Evolutionary conservation across 2,113 vertebrate genomes (phyloP).

Genomic region (Dipodomys ordii): DNA sequence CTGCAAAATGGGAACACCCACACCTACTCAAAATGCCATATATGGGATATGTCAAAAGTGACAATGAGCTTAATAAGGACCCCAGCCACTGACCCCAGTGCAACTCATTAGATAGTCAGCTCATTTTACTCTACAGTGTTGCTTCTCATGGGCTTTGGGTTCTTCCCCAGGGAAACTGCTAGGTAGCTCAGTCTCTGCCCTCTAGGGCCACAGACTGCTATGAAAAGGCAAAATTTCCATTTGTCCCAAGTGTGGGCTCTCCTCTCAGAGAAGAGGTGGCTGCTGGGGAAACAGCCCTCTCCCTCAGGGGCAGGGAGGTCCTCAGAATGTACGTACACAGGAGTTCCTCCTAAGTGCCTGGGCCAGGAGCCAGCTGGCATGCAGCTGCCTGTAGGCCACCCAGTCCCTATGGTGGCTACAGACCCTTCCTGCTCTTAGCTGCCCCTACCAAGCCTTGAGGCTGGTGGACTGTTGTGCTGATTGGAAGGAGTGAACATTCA

Average conservation of each 20-base stretch:
- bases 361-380: not conserved
- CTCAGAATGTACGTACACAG: conserved; percentile 2
- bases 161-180: not conserved
- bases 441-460: not conserved
- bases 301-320: not conserved
- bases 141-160: not conserved
- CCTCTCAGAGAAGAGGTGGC: not conserved
- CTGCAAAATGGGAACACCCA: not conserved
- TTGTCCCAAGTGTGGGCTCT: not conserved
- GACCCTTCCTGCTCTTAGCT: not conserved
- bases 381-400: not conserved
- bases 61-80: not conserved
- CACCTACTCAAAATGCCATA: not conserved
- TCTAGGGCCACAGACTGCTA: not conserved
- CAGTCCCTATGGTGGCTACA: not conserved
- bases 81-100: not conserved
- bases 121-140: not conserved
- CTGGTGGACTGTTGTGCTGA: not conserved
- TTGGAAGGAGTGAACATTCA: not conserved
- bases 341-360: not conserved
- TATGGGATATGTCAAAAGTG: not conserved
- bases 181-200: not conserved
- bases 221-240: not conserved
- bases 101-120: not conserved
- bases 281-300: not conserved